Percentiles rank a stretch among this genome's conserved stretches.
phyloP scores from a whole-genome alignment of 2,888 invertebrate species.

The Caenorhabditis macrosperma region DNA sequence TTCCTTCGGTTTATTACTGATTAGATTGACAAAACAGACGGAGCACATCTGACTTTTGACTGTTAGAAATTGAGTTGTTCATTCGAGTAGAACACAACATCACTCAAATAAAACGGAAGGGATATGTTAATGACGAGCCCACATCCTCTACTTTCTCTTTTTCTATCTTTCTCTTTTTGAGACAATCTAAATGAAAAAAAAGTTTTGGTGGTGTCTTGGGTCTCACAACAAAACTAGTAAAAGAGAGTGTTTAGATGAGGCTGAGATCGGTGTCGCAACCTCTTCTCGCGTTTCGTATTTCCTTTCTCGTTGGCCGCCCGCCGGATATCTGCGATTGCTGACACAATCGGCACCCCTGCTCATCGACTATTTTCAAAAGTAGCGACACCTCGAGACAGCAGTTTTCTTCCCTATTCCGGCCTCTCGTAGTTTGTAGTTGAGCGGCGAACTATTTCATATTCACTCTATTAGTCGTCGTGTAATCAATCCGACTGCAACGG shows the following conservation, averaged over 20 bases:
- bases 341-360: slow-evolving; percentile 53
- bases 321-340: slow-evolving; percentile 60
- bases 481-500: slow-evolving; percentile 42
- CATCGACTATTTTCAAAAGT: slow-evolving; percentile 44
- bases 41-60: not conserved
- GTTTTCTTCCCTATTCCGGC: not conserved
- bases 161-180: slow-evolving; percentile 9
- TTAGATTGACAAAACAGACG: not conserved
- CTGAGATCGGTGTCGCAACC: slow-evolving; percentile 57
- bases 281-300: slow-evolving; percentile 64
- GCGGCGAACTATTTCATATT: slow-evolving; percentile 2
- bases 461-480: slow-evolving; percentile 40
- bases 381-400: not conserved
- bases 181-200: slow-evolving; percentile 48
- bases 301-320: slow-evolving; percentile 41
- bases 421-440: slow-evolving; percentile 7
- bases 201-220: slow-evolving; percentile 52
- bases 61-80: not conserved
- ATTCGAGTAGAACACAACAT: not conserved
- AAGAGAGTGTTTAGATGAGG: slow-evolving; percentile 49
- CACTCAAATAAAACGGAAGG: not conserved
- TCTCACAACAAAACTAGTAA: slow-evolving; percentile 48
- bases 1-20: slow-evolving; percentile 27
- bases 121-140: not conserved
- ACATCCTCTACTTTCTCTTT: not conserved